Evolutionary conservation across 1,140 invertebrate species (phyloP).

Genomic region (Lerema accius): DNA sequence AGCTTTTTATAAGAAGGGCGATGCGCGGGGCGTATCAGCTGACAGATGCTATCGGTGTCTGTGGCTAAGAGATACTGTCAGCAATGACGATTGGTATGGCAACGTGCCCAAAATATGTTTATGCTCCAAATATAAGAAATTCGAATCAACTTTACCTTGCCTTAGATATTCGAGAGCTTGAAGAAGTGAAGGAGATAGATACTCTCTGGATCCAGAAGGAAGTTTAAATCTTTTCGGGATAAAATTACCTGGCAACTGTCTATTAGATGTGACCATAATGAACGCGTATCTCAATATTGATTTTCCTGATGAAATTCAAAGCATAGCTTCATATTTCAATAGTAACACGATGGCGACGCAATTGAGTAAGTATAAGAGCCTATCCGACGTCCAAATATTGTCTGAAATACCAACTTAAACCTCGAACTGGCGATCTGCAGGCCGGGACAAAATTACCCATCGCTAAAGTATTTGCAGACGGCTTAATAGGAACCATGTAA

Average conservation of each 20-base stretch:
- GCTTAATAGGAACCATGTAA: slow-evolving; percentile 53
- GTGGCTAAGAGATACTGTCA: not conserved
- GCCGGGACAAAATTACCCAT: slow-evolving; percentile 45
- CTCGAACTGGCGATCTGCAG: slow-evolving; percentile 29
- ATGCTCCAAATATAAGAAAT: no score
- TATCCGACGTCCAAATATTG: slow-evolving; percentile 22
- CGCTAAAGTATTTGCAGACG: slow-evolving; percentile 49
- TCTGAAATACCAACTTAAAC: slow-evolving; percentile 35
- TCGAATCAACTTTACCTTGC: no score
- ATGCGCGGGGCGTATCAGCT: slow-evolving; percentile 29
- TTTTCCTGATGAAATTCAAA: no score
- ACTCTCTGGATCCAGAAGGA: no score
- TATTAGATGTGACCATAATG: no score
- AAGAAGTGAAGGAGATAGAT: no score
- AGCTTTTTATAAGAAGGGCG: slow-evolving; percentile 57
- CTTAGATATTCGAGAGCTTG: no score
- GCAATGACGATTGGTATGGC: not conserved
- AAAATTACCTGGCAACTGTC: no score
- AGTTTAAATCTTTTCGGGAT: no score
- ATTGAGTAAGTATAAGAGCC: slow-evolving; percentile 1
- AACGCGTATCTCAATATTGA: no score
- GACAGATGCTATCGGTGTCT: slow-evolving; percentile 6
- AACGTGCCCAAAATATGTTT: no score
- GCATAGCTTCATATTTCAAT: no score
- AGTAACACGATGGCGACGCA: not conserved